These are phyloP conservation scores for Ceyx cyanopectus DNA, from an alignment of 2,113 vertebrate genomes.

Conservation along the genomic window DNA sequence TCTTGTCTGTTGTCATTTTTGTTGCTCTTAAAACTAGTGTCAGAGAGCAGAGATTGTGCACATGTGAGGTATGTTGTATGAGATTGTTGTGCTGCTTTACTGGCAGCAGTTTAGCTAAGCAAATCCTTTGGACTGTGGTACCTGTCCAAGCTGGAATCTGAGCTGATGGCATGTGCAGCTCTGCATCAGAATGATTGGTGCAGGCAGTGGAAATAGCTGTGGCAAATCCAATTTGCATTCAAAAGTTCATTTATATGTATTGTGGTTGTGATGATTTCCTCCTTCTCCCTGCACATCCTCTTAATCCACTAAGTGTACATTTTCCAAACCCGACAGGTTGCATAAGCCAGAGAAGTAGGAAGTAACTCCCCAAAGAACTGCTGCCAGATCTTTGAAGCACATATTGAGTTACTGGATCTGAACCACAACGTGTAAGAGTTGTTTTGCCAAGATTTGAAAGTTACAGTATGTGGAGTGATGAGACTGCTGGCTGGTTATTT, in stretches of 20 bases:
- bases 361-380: slow-evolving; percentile 26
- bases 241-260: slow-evolving; percentile 48
- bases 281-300: slow-evolving; percentile 8
- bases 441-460: slow-evolving; percentile 55
- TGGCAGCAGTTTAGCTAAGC: neutral
- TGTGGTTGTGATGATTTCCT: slow-evolving; percentile 12
- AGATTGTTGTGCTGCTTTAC: neutral
- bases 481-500: slow-evolving; percentile 22
- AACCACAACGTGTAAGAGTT: neutral
- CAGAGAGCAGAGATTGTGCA: neutral
- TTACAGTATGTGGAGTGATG: slow-evolving; percentile 26
- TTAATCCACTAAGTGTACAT: slow-evolving; percentile 35
- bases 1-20: neutral
- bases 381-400: slow-evolving; percentile 1
- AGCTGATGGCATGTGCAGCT: slow-evolving; percentile 21
- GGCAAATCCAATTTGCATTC: slow-evolving; percentile 55
- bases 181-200: neutral
- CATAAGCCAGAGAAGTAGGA: slow-evolving; percentile 50
- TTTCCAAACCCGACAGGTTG: slow-evolving; percentile 28
- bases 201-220: slow-evolving; percentile 28
- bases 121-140: neutral
- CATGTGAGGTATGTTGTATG: neutral
- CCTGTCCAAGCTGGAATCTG: slow-evolving; percentile 5
- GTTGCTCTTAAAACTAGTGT: neutral
- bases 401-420: slow-evolving; percentile 1